phyloP scores from a whole-genome alignment of 2,888 invertebrate species.

The Hipparchia semele region DNA sequence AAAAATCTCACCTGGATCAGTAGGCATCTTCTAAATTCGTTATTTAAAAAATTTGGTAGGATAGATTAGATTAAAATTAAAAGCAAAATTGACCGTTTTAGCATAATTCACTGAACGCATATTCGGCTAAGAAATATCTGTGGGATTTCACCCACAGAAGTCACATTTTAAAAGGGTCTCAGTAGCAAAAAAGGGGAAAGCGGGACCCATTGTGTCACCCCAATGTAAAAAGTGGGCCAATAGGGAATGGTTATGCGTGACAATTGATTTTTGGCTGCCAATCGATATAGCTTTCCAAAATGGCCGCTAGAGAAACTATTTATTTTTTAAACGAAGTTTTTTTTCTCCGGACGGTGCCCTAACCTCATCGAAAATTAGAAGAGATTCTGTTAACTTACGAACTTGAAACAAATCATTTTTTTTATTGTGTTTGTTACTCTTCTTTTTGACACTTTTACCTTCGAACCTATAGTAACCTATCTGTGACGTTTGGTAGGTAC shows the following conservation, averaged over 20 bases:
- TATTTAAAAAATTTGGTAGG: neutral
- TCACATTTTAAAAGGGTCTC: constrained; percentile 64
- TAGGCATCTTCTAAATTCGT: neutral
- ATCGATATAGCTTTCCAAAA: constrained; percentile 77
- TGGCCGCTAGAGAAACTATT: constrained; percentile 58
- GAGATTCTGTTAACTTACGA: too few species aligned
- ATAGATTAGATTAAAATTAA: neutral
- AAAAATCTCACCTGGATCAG: neutral
- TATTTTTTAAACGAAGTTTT: neutral
- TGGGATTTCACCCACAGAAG: constrained; percentile 56
- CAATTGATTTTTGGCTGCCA: constrained; percentile 79
- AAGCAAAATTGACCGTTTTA: neutral
- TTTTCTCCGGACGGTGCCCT: too few species aligned
- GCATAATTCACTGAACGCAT: neutral
- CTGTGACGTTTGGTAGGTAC: too few species aligned
- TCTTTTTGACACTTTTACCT: too few species aligned
- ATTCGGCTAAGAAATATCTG: constrained; percentile 26
- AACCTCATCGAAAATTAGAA: too few species aligned
- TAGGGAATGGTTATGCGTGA: constrained; percentile 65
- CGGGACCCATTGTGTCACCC: constrained; percentile 70
- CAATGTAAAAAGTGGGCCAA: constrained; percentile 79
- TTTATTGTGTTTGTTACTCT: too few species aligned
- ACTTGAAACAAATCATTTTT: too few species aligned
- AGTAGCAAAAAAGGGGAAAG: constrained; percentile 71
- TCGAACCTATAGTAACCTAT: too few species aligned